Evolutionary conservation across 2,113 vertebrate genomes (phyloP), one percentile per base, ranked within the genome.

Genomic region (Paralichthys olivaceus): DNA sequence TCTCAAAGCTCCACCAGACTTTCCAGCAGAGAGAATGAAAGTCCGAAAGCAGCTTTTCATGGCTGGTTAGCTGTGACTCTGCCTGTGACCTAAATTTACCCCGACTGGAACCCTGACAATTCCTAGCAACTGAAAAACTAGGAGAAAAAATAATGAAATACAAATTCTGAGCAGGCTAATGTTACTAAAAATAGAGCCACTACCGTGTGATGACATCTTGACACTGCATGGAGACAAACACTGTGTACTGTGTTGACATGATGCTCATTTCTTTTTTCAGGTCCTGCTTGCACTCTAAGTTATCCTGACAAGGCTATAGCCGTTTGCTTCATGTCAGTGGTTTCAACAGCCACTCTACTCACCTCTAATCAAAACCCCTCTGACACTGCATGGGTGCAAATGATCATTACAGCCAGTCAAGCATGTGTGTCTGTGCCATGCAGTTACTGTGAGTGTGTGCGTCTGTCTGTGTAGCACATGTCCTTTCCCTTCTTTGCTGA

Each of bases 351-450:
- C 43, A 28, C 74, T 53, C 25, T 47, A 45, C 75, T 87, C 59
- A 26, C 60, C 51, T 85, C 81, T 32, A 64, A 59, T 75, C 75
- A 79, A 67, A 81, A 71, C 65, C 49, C 26, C 70, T 56, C 26
- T 68, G 57, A 81, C 60, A 49, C 58, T n/a, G 55, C 20, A 20
- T 22, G 20, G 19, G 2, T 20, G 20, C 49, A n/a, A 5, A 8
- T 5, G 49, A 53, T n/a, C 49, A n/a, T 22, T 20, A n/a, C 49
- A 53, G 49, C 20, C 19, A 53, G 22, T 22, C 5, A 22, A 53
- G 49, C 49, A 51, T 20, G 49, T 53, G n/a, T 25, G 23, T 8
- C 11, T 26, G 56, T 28, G 26, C 11, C 49, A 60, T 55, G 25
- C 26, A 26, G 59, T n/a, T 23, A 47, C 19, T 37, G 53, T 63